Evolutionary conservation across 2,797 vertebrate species (phyloP).

Genomic region (Diplodus puntazzo): DNA sequence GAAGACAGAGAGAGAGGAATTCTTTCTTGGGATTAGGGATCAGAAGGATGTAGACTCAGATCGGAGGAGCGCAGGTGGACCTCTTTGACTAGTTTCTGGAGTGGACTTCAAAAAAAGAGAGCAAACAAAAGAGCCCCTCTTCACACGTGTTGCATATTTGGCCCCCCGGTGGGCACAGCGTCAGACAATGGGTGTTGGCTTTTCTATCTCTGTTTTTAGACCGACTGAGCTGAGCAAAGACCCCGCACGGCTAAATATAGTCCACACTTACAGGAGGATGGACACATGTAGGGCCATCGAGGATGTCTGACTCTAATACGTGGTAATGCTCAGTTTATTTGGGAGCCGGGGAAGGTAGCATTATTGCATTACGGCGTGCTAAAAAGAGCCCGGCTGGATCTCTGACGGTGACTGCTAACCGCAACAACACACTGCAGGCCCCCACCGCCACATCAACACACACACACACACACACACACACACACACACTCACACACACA

Average conservation of each 20-base stretch:
- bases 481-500: constrained; percentile 43
- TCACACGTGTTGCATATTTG: constrained; percentile 59
- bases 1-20: constrained; percentile 74
- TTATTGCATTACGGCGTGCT: constrained; percentile 78
- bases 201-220: constrained; percentile 79
- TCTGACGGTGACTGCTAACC: constrained; percentile 57
- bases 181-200: constrained; percentile 74
- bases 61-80: constrained; percentile 60
- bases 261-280: constrained; percentile 57
- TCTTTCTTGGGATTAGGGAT: constrained; percentile 75
- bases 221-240: constrained; percentile 68
- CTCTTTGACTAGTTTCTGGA: constrained; percentile 43
- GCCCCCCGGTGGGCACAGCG: constrained; percentile 55
- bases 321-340: constrained; percentile 83
- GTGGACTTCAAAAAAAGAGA: constrained; percentile 44
- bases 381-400: constrained; percentile 70
- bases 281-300: constrained; percentile 67
- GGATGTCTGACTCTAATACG: constrained; percentile 77
- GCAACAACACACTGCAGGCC: constrained; percentile 24
- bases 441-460: constrained; percentile 20
- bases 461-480: constrained; percentile 57
- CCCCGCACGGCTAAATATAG: constrained; percentile 78
- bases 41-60: constrained; percentile 66
- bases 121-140: constrained; percentile 45
- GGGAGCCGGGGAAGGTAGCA: constrained; percentile 66